phyloP scores from a whole-genome alignment of 2,888 invertebrate genomes.

The Agrochola circellaris region DNA sequence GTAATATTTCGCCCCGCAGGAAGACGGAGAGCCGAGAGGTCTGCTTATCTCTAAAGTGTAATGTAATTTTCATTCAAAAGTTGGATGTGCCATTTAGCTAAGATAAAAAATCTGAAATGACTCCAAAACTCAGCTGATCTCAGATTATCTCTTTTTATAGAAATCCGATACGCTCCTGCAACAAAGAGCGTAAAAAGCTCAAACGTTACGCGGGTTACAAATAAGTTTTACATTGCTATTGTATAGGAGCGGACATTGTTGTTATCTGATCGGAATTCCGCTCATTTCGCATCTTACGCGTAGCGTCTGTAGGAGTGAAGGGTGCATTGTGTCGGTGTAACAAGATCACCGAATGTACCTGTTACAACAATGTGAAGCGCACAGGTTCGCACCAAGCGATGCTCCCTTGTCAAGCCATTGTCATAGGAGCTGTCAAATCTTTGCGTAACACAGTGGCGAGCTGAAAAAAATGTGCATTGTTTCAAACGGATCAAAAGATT shows the following conservation, averaged over 20 bases:
- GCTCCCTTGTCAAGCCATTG: slow-evolving; percentile 75
- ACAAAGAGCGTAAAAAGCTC: slow-evolving; percentile 78
- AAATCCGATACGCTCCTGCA: slow-evolving; percentile 72
- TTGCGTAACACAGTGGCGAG: slow-evolving; percentile 62
- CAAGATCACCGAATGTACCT: slow-evolving; percentile 86
- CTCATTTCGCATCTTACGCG: slow-evolving; percentile 68
- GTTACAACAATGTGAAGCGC: slow-evolving; percentile 78
- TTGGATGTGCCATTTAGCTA: background rate
- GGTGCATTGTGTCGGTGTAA: slow-evolving; percentile 83
- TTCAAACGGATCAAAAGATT: slow-evolving; percentile 9
- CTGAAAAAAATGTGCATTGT: slow-evolving; percentile 33
- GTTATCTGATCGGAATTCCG: slow-evolving; percentile 90
- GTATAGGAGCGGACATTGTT: slow-evolving; percentile 82
- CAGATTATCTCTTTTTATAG: slow-evolving; percentile 71
- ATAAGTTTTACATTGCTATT: slow-evolving; percentile 80
- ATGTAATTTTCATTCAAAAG: slow-evolving; percentile 16
- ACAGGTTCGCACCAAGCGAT: slow-evolving; percentile 80
- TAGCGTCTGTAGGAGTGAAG: slow-evolving; percentile 84
- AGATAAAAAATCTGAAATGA: slow-evolving; percentile 1
- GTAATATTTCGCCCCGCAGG: background rate
- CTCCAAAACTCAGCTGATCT: slow-evolving; percentile 39
- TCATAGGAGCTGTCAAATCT: slow-evolving; percentile 63
- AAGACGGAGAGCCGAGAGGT: background rate
- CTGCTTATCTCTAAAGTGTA: background rate
- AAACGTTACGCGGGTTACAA: slow-evolving; percentile 74